phyloP scores from a whole-genome alignment of 2,113 vertebrate genomes.

The Salvelinus sp. region DNA sequence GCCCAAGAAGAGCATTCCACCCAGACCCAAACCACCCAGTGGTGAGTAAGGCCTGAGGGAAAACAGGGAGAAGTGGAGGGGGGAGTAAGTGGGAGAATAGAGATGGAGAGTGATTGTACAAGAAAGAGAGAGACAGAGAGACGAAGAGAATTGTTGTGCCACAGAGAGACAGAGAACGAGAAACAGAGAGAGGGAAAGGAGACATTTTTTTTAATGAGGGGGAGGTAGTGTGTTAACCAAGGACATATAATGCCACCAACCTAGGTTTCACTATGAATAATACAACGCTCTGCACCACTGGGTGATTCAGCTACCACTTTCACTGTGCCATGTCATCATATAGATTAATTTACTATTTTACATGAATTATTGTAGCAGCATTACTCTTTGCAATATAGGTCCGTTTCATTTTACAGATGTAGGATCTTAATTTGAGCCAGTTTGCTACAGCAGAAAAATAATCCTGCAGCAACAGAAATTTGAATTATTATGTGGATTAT shows the following conservation, averaged over 20 bases:
- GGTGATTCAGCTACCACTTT: no score
- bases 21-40: slow-evolving; percentile 91
- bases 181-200: background rate
- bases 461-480: no score
- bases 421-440: no score
- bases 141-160: background rate
- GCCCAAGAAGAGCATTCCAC: slow-evolving; percentile 91
- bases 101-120: background rate
- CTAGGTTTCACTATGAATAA: background rate
- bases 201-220: no score
- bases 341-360: no score
- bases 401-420: no score
- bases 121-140: background rate
- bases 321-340: no score
- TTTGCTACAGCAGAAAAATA: no score
- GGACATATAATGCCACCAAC: background rate
- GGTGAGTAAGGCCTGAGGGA: slow-evolving; percentile 75
- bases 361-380: no score
- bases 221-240: background rate
- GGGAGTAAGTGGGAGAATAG: background rate
- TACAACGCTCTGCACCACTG: background rate
- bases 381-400: no score
- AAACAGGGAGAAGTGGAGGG: background rate
- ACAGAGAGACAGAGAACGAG: background rate
- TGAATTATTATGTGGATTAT: no score